Evolutionary conservation across 2,113 vertebrate species (phyloP).

Genomic region (Cyanistes caeruleus): DNA sequence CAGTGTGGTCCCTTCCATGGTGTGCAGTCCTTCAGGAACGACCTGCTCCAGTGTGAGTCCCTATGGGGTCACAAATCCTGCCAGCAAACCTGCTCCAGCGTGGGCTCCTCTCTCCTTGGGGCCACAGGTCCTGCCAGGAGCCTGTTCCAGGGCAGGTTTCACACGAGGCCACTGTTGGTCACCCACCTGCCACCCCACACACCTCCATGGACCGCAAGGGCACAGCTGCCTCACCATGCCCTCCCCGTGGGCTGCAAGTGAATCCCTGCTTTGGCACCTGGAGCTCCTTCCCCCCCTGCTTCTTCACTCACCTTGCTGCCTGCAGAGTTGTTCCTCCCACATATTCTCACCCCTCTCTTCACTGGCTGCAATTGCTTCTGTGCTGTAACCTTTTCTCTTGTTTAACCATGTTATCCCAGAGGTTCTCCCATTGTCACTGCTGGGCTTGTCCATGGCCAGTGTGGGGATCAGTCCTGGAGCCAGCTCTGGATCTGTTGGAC

Average conservation of each 20-base stretch:
- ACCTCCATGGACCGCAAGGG: rapidly evolving
- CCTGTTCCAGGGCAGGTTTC: rapidly evolving
- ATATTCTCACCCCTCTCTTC: background rate
- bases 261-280: background rate
- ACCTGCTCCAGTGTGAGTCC: background rate
- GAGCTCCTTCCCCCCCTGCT: background rate
- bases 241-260: rapidly evolving
- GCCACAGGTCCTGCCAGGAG: background rate
- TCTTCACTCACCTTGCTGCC: too few species aligned
- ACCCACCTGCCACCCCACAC: rapidly evolving
- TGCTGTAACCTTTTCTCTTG: background rate
- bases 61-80: rapidly evolving
- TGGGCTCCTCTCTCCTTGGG: background rate
- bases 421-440: background rate
- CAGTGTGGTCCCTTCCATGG: rapidly evolving
- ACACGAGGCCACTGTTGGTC: rapidly evolving
- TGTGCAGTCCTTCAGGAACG: background rate
- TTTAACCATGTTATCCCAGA: background rate
- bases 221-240: background rate
- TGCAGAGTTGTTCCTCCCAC: background rate
- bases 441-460: background rate
- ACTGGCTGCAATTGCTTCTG: background rate
- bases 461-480: rapidly evolving
- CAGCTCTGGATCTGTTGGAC: rapidly evolving
- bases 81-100: background rate